Conservation (phyloP, 2,888 invertebrate species). For the Theodoxus fluviatilis region DNA sequence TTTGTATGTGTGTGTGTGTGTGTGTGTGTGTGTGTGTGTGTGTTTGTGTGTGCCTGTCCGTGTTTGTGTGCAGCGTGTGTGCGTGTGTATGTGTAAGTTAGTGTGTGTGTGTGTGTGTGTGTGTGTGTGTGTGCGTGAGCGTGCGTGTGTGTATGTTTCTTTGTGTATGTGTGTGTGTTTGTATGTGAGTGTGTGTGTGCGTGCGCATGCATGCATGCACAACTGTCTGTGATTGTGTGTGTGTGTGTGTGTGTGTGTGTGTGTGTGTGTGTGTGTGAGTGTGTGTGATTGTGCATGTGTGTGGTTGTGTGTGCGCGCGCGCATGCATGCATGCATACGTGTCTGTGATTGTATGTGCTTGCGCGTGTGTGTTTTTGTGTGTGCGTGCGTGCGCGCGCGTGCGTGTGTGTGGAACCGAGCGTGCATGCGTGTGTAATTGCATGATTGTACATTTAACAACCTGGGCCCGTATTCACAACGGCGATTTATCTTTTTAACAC, state of each 20-base stretch:
- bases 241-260: slow-evolving; percentile 24
- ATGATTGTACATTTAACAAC: neutral
- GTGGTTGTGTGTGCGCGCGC: slow-evolving; percentile 19
- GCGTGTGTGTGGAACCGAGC: neutral
- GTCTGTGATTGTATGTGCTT: neutral
- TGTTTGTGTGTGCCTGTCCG: neutral
- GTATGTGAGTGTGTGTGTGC: neutral
- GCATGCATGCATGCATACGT: slow-evolving; percentile 20
- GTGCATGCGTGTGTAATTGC: neutral
- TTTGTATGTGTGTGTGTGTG: neutral
- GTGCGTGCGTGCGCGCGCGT: neutral
- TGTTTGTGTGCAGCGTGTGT: slow-evolving; percentile 5
- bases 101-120: slow-evolving; percentile 1
- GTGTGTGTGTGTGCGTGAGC: slow-evolving; percentile 14
- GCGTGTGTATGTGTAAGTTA: neutral
- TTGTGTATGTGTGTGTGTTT: neutral
- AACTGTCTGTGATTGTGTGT: slow-evolving; percentile 20
- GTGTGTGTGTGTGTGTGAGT: slow-evolving; percentile 14
- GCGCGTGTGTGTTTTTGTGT: neutral
- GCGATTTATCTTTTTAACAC: neutral
- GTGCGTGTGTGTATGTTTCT: slow-evolving; percentile 11
- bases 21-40: neutral
- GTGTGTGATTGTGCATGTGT: neutral
- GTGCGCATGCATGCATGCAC: too few species aligned
- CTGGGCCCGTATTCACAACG: neutral